Evolutionary conservation across 2,113 vertebrate genomes (phyloP).

Genomic region (Coregonus clupeaformis): DNA sequence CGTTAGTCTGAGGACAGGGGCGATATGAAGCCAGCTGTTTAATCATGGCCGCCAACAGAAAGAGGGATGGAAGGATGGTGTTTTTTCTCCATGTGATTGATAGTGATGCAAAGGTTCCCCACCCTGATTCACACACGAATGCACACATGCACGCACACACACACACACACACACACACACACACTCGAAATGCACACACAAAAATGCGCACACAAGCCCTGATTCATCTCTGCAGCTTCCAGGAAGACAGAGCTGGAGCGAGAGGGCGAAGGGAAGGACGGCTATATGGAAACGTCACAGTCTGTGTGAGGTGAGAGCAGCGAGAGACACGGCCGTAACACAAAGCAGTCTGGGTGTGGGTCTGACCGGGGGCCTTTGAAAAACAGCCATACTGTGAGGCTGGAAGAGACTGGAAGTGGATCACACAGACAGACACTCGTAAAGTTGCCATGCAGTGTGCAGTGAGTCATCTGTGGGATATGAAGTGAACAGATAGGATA

Average conservation of each 20-base stretch:
- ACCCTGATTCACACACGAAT: neutral
- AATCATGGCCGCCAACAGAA: neutral
- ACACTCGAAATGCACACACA: constrained; percentile 24
- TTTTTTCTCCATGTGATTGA: constrained; percentile 4
- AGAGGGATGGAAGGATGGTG: neutral
- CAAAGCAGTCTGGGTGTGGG: constrained; percentile 39
- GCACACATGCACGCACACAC: neutral
- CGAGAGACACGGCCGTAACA: constrained; percentile 19
- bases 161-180: neutral
- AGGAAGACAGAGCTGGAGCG: too few species aligned
- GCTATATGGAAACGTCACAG: constrained; percentile 1
- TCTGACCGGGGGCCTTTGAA: constrained; percentile 8
- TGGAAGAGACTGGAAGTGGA: constrained; percentile 18
- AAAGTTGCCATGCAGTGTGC: constrained; percentile 12
- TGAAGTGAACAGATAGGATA: constrained; percentile 32
- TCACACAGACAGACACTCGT: constrained; percentile 39
- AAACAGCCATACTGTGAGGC: constrained; percentile 20
- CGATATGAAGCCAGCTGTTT: neutral
- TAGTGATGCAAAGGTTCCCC: neutral
- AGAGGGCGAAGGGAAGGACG: neutral
- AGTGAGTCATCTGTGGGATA: constrained; percentile 48
- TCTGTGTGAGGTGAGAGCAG: constrained; percentile 14
- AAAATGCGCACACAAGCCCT: neutral
- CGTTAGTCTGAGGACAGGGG: neutral
- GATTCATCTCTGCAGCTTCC: too few species aligned